Percentiles rank a stretch among this genome's conserved stretches.
These are phyloP conservation scores for Oxygymnocypris stewartii DNA, from an alignment of 2,113 vertebrate genomes.

Conservation along the genomic window DNA sequence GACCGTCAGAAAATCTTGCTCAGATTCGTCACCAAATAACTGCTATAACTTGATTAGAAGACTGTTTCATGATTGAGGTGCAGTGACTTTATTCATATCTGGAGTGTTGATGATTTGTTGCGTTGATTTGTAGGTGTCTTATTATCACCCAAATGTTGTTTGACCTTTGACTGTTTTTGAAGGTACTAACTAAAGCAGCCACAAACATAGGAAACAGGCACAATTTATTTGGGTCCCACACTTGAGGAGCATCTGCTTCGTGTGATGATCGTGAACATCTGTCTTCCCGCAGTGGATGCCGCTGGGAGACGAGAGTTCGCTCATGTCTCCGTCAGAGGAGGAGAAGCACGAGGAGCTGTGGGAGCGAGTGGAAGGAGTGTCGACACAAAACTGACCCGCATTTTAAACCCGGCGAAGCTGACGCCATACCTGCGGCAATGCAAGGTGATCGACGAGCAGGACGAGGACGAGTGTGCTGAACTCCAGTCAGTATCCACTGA, in stretches of 20 bases:
- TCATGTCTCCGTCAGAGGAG: constrained; percentile 40
- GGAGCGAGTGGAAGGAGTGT: constrained; percentile 89
- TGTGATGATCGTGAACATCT: not conserved
- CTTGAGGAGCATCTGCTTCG: not conserved
- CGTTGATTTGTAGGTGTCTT: not conserved
- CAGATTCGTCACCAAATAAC: no score
- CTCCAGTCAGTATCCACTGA: constrained; percentile 87
- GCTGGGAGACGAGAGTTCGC: constrained; percentile 51
- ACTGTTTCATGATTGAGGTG: no score
- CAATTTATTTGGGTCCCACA: not conserved
- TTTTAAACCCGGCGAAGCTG: constrained; percentile 90
- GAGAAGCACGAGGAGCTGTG: constrained; percentile 74
- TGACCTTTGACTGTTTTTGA: not conserved
- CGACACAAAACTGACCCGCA: constrained; percentile 89
- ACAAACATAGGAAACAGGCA: not conserved
- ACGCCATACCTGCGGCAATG: constrained; percentile 93
- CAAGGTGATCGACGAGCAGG: constrained; percentile 93
- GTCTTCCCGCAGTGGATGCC: constrained; percentile 54
- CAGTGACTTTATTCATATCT: not conserved
- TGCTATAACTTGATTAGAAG: no score
- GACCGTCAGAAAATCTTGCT: no score
- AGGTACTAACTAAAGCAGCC: not conserved
- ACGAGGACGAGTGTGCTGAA: constrained; percentile 95
- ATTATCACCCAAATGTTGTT: not conserved
- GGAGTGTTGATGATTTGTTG: not conserved